phyloP scores from a whole-genome alignment of 1,140 invertebrate species.

The Kradibia gibbosae region DNA sequence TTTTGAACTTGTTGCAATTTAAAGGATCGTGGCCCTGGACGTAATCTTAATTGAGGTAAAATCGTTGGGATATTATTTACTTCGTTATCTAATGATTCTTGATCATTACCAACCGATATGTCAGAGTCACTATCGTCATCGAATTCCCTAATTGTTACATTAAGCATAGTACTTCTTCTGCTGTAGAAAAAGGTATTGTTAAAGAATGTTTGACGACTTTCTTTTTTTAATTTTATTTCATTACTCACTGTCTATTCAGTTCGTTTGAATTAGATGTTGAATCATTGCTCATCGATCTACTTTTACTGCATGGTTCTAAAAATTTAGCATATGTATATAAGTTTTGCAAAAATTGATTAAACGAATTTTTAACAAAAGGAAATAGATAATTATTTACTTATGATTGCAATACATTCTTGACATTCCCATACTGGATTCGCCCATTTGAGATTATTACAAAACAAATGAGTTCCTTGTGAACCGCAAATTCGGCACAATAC shows the following conservation, averaged over 20 bases:
- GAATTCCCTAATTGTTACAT: constrained; percentile 26
- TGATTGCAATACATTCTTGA: constrained; percentile 62
- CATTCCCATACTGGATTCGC: constrained; percentile 66
- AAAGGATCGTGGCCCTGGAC: constrained; percentile 64
- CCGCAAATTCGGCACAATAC: constrained; percentile 75
- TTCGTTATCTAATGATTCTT: constrained; percentile 31
- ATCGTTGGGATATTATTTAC: background rate
- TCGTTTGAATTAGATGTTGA: constrained; percentile 38
- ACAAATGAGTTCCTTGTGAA: constrained; percentile 74
- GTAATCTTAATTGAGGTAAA: constrained; percentile 47
- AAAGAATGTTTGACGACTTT: background rate
- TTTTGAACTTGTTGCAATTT: constrained; percentile 59
- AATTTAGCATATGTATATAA: background rate
- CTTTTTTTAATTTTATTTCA: background rate
- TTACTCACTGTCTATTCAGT: constrained; percentile 35
- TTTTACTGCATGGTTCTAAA: constrained; percentile 28
- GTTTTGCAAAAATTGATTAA: background rate
- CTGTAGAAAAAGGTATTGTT: constrained; percentile 7
- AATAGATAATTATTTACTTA: constrained; percentile 52
- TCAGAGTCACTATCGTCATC: constrained; percentile 60
- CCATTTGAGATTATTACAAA: constrained; percentile 70
- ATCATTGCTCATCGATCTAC: constrained; percentile 24
- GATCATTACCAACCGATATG: constrained; percentile 63
- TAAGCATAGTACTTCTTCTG: constrained; percentile 27
- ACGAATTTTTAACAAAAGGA: background rate